phyloP scores from a whole-genome alignment of 2,888 invertebrate species.

The Anticlea derivata region DNA sequence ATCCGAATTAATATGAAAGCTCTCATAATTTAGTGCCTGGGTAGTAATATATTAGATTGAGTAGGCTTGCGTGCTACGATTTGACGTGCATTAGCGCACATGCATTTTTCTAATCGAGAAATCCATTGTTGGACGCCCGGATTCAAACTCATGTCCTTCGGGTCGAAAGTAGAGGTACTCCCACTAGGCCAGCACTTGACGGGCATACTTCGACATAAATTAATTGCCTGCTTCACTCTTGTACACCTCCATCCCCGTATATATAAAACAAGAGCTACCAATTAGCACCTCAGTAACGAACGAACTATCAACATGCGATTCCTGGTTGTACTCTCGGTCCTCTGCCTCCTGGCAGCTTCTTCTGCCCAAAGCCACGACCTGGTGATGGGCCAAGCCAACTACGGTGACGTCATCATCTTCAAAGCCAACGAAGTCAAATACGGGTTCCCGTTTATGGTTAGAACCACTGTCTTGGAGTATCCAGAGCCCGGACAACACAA shows the following conservation, averaged over 20 bases:
- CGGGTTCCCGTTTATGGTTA: constrained; percentile 65
- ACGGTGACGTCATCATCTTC: constrained; percentile 66
- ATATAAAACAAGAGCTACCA: constrained; percentile 63
- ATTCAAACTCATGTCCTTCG: too few species aligned
- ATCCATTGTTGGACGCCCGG: too few species aligned
- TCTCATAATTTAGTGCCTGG: too few species aligned
- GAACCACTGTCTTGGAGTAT: constrained; percentile 62
- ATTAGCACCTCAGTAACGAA: constrained; percentile 70
- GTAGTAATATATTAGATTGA: too few species aligned
- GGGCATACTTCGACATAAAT: too few species aligned
- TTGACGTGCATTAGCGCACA: too few species aligned
- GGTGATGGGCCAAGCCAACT: constrained; percentile 57
- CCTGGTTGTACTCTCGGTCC: constrained; percentile 45
- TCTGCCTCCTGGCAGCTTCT: constrained; percentile 53
- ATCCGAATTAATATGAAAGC: too few species aligned
- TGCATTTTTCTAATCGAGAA: too few species aligned
- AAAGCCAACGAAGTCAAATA: constrained; percentile 67
- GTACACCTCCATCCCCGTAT: constrained; percentile 48
- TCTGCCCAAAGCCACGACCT: constrained; percentile 69
- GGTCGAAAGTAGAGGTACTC: too few species aligned
- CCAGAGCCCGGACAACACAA: constrained; percentile 64
- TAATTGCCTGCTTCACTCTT: constrained; percentile 41
- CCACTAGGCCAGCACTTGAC: too few species aligned
- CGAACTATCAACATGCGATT: constrained; percentile 61
- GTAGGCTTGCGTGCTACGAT: too few species aligned